A percentile compares a stretch with the other conserved stretches of the same genome.
Evolutionary conservation across 1,140 invertebrate genomes (phyloP).

Genomic region (Drosophila pseudoananassae): DNA sequence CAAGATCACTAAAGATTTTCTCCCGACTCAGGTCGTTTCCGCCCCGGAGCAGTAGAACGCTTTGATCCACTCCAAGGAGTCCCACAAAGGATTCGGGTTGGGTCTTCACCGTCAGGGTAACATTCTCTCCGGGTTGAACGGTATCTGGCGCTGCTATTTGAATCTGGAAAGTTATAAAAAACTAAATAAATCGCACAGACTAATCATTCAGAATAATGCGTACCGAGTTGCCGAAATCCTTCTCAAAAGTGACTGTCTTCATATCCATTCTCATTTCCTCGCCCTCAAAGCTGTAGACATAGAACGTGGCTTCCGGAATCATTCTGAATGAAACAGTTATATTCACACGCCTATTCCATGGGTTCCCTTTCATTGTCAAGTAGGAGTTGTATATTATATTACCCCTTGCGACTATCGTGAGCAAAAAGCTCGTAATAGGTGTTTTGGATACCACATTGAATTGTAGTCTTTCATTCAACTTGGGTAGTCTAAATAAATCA

Average conservation of each 20-base stretch:
- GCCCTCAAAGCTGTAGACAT: conserved; percentile 90
- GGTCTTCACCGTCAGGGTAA: conserved; percentile 89
- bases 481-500: conserved; percentile 82
- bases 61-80: conserved; percentile 93
- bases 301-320: conserved; percentile 91
- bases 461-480: conserved; percentile 89
- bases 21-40: conserved; percentile 86
- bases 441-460: conserved; percentile 92
- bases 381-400: conserved; percentile 90
- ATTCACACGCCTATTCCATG: conserved; percentile 70
- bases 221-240: conserved; percentile 91
- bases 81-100: conserved; percentile 94
- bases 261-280: conserved; percentile 92
- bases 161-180: conserved; percentile 44
- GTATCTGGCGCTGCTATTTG: conserved; percentile 69
- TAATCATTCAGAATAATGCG: conserved; percentile 85
- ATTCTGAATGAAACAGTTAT: conserved; percentile 91
- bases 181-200: conserved; percentile 77
- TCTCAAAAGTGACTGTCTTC: conserved; percentile 90
- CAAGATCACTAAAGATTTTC: conserved; percentile 76
- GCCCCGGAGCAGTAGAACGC: conserved; percentile 89
- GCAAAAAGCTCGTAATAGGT: conserved; percentile 89
- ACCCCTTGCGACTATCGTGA: conserved; percentile 93
- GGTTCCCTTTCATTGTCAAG: conserved; percentile 83
- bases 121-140: conserved; percentile 89